These are phyloP conservation scores for Labeo rohita DNA, from an alignment of 2,113 vertebrate genomes.

Conservation along the genomic window DNA sequence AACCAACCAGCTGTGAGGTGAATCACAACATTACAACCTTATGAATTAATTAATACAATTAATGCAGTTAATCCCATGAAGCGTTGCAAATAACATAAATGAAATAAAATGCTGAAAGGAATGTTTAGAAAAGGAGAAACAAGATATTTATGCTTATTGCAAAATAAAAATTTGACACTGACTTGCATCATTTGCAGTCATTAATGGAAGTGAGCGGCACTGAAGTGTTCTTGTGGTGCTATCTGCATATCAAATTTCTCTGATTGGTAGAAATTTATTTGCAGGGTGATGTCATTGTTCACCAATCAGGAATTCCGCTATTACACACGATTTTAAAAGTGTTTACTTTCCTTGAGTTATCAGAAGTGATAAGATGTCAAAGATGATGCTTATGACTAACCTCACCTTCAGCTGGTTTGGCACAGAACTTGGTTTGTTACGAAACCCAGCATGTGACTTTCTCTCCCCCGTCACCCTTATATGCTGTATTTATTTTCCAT, in stretches of 20 bases:
- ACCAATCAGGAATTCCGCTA: background rate
- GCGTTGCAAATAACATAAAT: too few relatives aligned
- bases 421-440: conserved; percentile 22
- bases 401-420: conserved; percentile 21
- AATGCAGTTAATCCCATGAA: too few relatives aligned
- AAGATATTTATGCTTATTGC: too few relatives aligned
- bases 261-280: background rate
- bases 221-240: background rate
- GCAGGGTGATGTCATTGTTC: background rate
- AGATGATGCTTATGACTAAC: background rate
- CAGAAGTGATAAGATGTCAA: background rate
- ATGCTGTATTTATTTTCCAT: conserved; percentile 65
- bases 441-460: conserved; percentile 18
- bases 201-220: background rate
- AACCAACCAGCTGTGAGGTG: background rate
- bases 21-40: background rate
- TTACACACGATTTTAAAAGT: background rate
- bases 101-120: too few relatives aligned
- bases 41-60: too few relatives aligned
- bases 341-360: background rate
- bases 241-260: background rate
- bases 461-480: conserved; percentile 49
- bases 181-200: background rate
- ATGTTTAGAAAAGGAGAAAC: too few relatives aligned
- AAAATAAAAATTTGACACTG: background rate